These are phyloP conservation scores for Fopius arisanus DNA, from an alignment of 1,140 invertebrate species.

Conservation along the genomic window DNA sequence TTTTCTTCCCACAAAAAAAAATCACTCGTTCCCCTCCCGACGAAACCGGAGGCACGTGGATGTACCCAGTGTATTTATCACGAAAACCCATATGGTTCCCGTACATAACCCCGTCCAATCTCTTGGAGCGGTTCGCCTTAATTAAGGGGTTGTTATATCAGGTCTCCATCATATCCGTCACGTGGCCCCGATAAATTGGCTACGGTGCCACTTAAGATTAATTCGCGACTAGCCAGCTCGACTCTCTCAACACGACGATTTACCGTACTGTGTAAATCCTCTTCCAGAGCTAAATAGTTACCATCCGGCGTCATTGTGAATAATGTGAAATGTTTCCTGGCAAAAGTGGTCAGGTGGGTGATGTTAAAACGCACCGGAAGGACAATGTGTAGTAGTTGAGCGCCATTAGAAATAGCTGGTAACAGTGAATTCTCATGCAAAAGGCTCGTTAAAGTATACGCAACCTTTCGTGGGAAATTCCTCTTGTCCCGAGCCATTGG, in stretches of 20 bases:
- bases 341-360: conserved; percentile 2
- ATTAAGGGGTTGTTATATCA: conserved; percentile 30
- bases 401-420: neutral
- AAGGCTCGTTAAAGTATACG: neutral
- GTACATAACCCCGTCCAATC: conserved; percentile 17
- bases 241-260: neutral
- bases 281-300: conserved; percentile 14
- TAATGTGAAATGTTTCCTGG: conserved; percentile 18
- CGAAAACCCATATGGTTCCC: conserved; percentile 25
- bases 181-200: conserved; percentile 30
- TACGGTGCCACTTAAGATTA: conserved; percentile 27
- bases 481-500: neutral
- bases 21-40: too few relatives aligned
- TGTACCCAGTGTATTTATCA: conserved; percentile 26
- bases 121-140: conserved; percentile 14
- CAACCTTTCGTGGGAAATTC: neutral
- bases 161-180: conserved; percentile 31
- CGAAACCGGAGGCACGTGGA: neutral
- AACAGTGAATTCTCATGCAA: conserved; percentile 10
- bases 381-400: neutral
- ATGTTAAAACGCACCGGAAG: conserved; percentile 15
- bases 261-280: conserved; percentile 18
- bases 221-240: neutral
- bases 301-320: conserved; percentile 24
- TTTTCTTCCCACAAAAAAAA: too few relatives aligned